These are phyloP conservation scores for Oeneis ivallda DNA, from an alignment of 2,888 invertebrate genomes.

Conservation along the genomic window DNA sequence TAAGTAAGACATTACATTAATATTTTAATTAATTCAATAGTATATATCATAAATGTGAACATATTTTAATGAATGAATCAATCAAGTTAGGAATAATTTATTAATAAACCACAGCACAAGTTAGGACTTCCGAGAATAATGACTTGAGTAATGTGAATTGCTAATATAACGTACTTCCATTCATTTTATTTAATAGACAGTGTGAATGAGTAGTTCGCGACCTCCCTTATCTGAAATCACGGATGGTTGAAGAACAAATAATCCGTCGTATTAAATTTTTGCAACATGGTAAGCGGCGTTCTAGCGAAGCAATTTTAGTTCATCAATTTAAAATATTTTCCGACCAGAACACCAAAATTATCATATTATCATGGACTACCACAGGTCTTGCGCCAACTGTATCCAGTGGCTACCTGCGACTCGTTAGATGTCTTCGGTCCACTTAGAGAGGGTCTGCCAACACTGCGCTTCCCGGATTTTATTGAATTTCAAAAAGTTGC, in stretches of 20 bases:
- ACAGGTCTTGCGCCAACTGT: too few species aligned
- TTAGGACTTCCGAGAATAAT: constrained; percentile 31
- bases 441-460: too few species aligned
- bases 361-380: too few species aligned
- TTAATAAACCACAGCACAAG: constrained; percentile 1
- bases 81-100: not conserved
- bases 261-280: constrained; percentile 14
- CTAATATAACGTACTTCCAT: constrained; percentile 42
- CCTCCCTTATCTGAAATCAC: constrained; percentile 54
- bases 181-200: constrained; percentile 62
- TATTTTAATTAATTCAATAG: not conserved
- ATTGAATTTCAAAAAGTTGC: too few species aligned
- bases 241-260: constrained; percentile 15
- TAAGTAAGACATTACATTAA: too few species aligned
- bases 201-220: constrained; percentile 64
- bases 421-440: too few species aligned
- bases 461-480: too few species aligned
- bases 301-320: too few species aligned
- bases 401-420: too few species aligned
- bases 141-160: constrained; percentile 31
- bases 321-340: too few species aligned
- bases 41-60: not conserved
- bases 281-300: constrained; percentile 13
- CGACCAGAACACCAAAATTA: too few species aligned
- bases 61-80: constrained; percentile 8